Evolutionary conservation across 2,797 vertebrate genomes (phyloP).

Genomic region (Prunella strophiata): DNA sequence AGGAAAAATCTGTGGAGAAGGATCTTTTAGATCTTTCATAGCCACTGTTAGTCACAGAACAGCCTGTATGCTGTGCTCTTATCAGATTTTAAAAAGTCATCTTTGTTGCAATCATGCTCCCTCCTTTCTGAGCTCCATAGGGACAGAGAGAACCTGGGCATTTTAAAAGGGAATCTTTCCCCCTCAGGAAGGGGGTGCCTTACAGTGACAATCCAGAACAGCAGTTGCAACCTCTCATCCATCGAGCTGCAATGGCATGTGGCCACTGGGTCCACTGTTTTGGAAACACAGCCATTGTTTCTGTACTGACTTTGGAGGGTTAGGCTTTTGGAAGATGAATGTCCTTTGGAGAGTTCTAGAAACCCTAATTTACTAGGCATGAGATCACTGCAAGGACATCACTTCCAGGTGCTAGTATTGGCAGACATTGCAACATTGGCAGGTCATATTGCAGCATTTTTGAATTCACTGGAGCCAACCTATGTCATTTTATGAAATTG

Average conservation of each 20-base stretch:
- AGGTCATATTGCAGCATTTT: not conserved
- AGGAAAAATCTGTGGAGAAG: not conserved
- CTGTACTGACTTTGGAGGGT: not conserved
- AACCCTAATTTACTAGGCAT: not conserved
- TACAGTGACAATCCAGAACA: not conserved
- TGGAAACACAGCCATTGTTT: not conserved
- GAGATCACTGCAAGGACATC: not conserved
- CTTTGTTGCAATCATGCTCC: not conserved
- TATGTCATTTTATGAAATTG: not conserved
- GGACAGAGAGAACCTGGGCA: not conserved
- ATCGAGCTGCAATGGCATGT: rapidly evolving
- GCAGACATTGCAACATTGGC: conserved; percentile 2
- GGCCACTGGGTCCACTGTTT: rapidly evolving
- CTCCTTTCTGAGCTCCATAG: not conserved
- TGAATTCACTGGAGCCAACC: not conserved
- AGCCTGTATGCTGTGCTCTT: not conserved
- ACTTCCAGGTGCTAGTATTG: not conserved
- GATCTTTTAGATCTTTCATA: not conserved
- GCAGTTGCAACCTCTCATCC: not conserved
- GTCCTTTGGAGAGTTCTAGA: not conserved
- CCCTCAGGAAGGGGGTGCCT: not conserved
- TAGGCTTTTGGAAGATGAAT: not conserved
- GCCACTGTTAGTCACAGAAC: not conserved
- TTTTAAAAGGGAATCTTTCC: not conserved
- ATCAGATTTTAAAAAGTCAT: not conserved